A percentile compares a stretch with the other conserved stretches of the same genome.
Evolutionary conservation across 2,797 vertebrate species (phyloP).

Genomic region (Cichlasoma orientale): DNA sequence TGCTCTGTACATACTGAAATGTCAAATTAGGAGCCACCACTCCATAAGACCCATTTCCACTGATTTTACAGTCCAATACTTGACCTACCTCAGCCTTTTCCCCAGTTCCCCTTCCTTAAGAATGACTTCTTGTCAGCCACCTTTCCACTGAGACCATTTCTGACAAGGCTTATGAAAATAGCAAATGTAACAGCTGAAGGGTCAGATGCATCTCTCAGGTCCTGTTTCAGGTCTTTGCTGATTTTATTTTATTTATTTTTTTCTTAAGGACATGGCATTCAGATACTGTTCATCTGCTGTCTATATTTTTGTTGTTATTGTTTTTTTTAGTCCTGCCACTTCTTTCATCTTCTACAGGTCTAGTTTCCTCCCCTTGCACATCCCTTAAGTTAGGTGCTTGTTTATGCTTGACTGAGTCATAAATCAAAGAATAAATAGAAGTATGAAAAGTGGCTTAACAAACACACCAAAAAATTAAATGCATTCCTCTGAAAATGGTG

Average conservation of each 20-base stretch:
- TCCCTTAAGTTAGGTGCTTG: neutral
- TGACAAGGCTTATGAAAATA: neutral
- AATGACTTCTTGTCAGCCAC: neutral
- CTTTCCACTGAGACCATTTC: neutral
- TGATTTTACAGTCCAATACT: neutral
- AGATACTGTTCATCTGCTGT: neutral
- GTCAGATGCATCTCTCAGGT: neutral
- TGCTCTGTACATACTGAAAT: neutral
- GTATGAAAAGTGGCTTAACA: too few relatives aligned
- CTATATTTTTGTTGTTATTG: neutral
- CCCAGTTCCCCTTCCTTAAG: neutral
- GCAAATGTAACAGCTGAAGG: neutral
- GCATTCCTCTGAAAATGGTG: too few relatives aligned
- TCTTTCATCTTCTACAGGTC: too few relatives aligned
- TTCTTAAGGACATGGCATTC: neutral
- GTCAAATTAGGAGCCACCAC: neutral
- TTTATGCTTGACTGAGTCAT: neutral
- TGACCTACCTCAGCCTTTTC: neutral
- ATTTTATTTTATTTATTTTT: too few relatives aligned
- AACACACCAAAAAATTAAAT: too few relatives aligned
- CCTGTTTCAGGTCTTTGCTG: too few relatives aligned
- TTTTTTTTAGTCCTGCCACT: too few relatives aligned
- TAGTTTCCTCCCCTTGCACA: neutral
- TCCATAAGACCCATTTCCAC: neutral
- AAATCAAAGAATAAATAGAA: neutral